Evolutionary conservation across 2,797 vertebrate genomes (phyloP).

Genomic region (Sciurus vulgaris): DNA sequence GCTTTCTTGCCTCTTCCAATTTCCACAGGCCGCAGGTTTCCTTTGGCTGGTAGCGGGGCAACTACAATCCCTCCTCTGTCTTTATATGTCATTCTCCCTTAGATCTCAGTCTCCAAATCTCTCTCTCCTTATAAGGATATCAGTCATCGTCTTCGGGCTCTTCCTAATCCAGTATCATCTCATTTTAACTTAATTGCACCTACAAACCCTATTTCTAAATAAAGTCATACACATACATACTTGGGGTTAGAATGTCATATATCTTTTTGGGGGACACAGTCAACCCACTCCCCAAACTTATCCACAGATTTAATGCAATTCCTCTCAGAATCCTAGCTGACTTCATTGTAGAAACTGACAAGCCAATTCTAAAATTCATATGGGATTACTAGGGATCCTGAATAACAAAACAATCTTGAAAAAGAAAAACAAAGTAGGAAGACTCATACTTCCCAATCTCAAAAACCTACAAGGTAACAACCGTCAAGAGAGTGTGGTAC

Average conservation of each 20-base stretch:
- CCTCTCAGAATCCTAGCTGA: not conserved
- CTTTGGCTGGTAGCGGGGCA: not conserved
- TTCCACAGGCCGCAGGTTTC: not conserved
- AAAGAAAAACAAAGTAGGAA: not conserved
- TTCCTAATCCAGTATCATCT: not conserved
- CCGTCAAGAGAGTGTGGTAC: constrained; percentile 5
- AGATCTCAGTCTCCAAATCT: not conserved
- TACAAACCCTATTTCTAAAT: not conserved
- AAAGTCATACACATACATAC: not conserved
- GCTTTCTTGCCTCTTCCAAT: not conserved
- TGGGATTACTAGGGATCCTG: not conserved
- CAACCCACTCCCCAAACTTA: not conserved
- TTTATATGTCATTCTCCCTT: not conserved
- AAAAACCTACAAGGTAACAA: constrained; percentile 29
- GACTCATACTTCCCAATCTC: not conserved
- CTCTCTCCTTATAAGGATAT: not conserved
- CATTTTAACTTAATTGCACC: constrained; percentile 9
- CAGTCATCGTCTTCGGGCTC: not conserved
- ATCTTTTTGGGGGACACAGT: not conserved
- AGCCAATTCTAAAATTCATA: constrained; percentile 10
- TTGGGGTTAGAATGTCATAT: not conserved
- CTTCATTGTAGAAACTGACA: not conserved
- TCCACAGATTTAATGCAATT: not conserved
- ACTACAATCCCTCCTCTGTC: not conserved
- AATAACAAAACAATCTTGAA: not conserved